Conservation (phyloP, 2,113 vertebrate species). For the Thunnus thynnus region DNA sequence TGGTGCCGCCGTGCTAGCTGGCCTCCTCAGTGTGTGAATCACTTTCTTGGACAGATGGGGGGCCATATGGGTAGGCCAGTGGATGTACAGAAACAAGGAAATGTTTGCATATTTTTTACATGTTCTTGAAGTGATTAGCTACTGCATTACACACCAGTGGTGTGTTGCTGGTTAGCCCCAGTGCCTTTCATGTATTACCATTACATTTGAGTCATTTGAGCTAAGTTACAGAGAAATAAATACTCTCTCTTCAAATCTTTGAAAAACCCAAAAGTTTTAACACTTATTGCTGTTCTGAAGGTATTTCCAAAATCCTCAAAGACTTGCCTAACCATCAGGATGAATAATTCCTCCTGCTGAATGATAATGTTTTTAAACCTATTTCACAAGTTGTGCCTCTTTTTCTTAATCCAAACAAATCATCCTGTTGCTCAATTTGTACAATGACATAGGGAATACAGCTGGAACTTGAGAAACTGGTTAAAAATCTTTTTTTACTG, state of each 20-base stretch:
- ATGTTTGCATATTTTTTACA: slow-evolving; percentile 15
- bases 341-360: no score
- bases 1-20: slow-evolving; percentile 56
- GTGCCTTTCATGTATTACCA: no score
- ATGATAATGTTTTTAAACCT: not conserved
- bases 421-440: not conserved
- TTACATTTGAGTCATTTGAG: not conserved
- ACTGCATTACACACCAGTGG: slow-evolving; percentile 2
- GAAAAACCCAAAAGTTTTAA: not conserved
- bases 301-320: not conserved
- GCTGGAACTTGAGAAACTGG: no score
- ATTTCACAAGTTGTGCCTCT: not conserved
- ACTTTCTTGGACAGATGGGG: slow-evolving; percentile 82
- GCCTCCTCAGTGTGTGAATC: slow-evolving; percentile 70
- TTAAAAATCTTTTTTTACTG: not conserved
- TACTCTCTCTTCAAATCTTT: not conserved
- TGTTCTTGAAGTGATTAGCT: slow-evolving; percentile 13
- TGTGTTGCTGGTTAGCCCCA: not conserved
- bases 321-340: not conserved
- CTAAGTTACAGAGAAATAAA: slow-evolving; percentile 6
- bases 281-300: not conserved
- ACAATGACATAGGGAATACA: not conserved
- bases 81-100: slow-evolving; percentile 7
- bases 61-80: slow-evolving; percentile 65
- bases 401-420: not conserved